A percentile compares a stretch with the other conserved stretches of the same genome.
These are phyloP conservation scores for Alligator mississippiensis DNA, from an alignment of 2,113 vertebrate species.

Conservation along the genomic window DNA sequence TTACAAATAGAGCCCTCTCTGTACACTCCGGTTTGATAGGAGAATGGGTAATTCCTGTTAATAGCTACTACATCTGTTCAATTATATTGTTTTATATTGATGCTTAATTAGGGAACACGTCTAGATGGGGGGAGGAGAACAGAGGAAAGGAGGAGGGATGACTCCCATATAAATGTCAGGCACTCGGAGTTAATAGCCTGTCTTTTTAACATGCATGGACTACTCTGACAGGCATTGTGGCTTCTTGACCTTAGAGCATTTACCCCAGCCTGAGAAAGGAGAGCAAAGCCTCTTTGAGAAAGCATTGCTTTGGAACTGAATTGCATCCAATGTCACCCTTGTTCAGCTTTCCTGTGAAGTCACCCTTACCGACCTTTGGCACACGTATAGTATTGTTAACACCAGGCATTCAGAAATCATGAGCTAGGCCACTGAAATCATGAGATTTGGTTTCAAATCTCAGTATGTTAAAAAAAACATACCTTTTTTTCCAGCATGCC, in stretches of 20 bases:
- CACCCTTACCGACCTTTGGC: constrained; percentile 72
- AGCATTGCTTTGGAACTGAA: constrained; percentile 56
- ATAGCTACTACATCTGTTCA: constrained; percentile 82
- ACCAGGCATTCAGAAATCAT: background rate
- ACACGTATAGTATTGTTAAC: constrained; percentile 7
- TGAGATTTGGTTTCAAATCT: background rate
- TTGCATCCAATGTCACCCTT: constrained; percentile 69
- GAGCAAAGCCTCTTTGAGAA: constrained; percentile 21
- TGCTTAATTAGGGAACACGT: constrained; percentile 79
- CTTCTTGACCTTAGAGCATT: constrained; percentile 73
- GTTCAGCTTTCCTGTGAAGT: constrained; percentile 64
- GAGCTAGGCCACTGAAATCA: background rate
- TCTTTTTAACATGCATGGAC: constrained; percentile 67
- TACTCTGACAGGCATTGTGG: constrained; percentile 62
- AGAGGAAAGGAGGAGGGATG: constrained; percentile 33
- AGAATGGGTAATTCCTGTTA: constrained; percentile 78
- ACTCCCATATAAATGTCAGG: constrained; percentile 73
- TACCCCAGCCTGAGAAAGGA: constrained; percentile 58
- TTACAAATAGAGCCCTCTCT: constrained; percentile 69
- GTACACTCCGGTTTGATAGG: constrained; percentile 70
- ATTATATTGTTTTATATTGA: constrained; percentile 78
- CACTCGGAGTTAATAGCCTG: constrained; percentile 71
- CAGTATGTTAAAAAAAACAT: background rate
- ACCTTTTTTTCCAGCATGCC: background rate
- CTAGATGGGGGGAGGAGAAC: constrained; percentile 68